These are phyloP conservation scores for Myopa testacea DNA, from an alignment of 2,888 invertebrate species.

Conservation along the genomic window DNA sequence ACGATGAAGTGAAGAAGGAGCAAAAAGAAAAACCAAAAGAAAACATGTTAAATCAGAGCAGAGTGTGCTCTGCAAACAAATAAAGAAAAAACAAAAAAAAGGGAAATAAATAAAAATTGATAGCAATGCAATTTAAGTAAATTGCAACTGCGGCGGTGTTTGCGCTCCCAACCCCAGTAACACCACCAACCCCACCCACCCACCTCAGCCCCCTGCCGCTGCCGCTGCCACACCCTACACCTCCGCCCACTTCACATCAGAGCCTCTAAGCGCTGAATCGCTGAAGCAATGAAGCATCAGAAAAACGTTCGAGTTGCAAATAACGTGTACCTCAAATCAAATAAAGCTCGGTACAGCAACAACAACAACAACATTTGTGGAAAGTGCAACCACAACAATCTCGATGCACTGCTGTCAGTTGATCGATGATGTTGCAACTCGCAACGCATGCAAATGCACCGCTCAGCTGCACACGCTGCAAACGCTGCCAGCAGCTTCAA, in stretches of 20 bases:
- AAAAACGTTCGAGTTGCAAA: not conserved
- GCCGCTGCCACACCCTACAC: not conserved
- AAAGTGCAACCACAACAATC: not conserved
- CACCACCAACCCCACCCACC: too few relatives aligned
- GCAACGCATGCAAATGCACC: slow-evolving; percentile 30
- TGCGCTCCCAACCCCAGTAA: not conserved
- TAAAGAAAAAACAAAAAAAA: not conserved
- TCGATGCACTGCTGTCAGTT: slow-evolving; percentile 15
- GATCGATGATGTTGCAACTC: slow-evolving; percentile 24
- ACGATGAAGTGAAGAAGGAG: not conserved
- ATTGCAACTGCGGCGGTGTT: not conserved
- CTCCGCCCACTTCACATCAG: not conserved
- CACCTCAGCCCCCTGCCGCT: slow-evolving; percentile 17
- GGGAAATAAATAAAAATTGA: slow-evolving; percentile 6
- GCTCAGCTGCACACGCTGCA: slow-evolving; percentile 31
- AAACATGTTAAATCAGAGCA: not conserved
- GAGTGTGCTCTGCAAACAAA: not conserved
- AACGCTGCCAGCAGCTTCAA: slow-evolving; percentile 21
- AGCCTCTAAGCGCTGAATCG: not conserved
- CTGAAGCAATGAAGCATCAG: not conserved
- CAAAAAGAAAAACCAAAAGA: not conserved
- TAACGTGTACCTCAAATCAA: not conserved
- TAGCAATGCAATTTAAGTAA: not conserved
- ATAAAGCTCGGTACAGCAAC: not conserved
- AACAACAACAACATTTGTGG: not conserved